Base-by-base conservation (phyloP, 1,140 invertebrate species). In the Listronotus bonariensis region DNA sequence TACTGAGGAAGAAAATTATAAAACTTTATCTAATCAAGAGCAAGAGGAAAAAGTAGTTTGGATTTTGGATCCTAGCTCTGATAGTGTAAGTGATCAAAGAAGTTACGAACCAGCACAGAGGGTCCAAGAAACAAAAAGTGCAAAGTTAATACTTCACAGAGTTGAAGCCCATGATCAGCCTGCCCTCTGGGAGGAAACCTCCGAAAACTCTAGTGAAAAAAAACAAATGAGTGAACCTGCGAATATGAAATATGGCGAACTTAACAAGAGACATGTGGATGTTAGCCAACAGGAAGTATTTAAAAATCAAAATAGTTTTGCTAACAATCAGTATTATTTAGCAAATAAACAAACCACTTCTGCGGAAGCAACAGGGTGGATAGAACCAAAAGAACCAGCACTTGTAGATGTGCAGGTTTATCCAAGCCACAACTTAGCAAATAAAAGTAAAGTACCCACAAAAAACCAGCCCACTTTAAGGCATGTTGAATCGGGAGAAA, bases 401-500 rank as follows among this genome's bases (percentile, higher is more conserved):
- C 65, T 49, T 15, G 46, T 36, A 48, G 42, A 34, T 49, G 26
- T 26, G 4, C 46, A 52, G 45, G 40, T 49, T 10, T 66, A 66
- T 40, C 51, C 46, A 15, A 53, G 59, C 7, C 52, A 62, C 32
- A 62, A 62, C 45, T 40, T 49, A 6, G 59, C 53, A 62, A 52
- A 62, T 41, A 49, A 59, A 41, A 46, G 42, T 14, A 46, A 56
- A 40, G 62, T 45, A 5, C 12, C 34, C 34, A 7, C 15, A n/a
- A n/a, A 51, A 15, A 60, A 26, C 26, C 65, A 68, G 52, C 32
- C 41, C 3, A 18, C 42, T 34, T 80, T 87, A 4, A 77, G 81
- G n/a, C 83, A 82, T 67, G 80, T 82, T n/a, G 84, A 86, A 65
- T 87, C 86, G 3, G 86, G 85, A 0, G 87, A 88, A 57, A 83